A percentile compares a stretch with the other conserved stretches of the same genome.
Conservation (phyloP, 2,888 invertebrate genomes). For the Rhagophthalmus giganteus region DNA sequence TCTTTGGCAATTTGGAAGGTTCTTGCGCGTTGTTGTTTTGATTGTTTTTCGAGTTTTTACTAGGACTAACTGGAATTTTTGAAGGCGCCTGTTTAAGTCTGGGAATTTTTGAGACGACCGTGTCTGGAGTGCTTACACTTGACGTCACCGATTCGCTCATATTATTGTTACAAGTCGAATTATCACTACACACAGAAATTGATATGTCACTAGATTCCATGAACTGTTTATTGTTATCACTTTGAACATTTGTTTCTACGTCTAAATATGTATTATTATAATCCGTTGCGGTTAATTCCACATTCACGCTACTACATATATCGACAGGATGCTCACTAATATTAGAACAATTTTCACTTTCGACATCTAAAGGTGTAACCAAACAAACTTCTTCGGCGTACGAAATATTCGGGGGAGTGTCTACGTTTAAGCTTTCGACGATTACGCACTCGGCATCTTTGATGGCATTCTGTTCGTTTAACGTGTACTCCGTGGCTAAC, state of each 20-base stretch:
- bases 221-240: slow-evolving; percentile 27
- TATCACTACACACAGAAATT: slow-evolving; percentile 40
- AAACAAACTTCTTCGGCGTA: slow-evolving; percentile 55
- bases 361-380: slow-evolving; percentile 52
- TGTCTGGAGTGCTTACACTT: slow-evolving; percentile 71
- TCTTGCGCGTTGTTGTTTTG: slow-evolving; percentile 54
- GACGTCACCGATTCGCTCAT: slow-evolving; percentile 69
- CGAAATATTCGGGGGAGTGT: slow-evolving; percentile 47
- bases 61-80: slow-evolving; percentile 48
- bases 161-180: slow-evolving; percentile 55
- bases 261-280: slow-evolving; percentile 38
- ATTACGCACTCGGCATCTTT: slow-evolving; percentile 11
- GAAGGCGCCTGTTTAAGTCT: slow-evolving; percentile 43
- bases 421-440: slow-evolving; percentile 7
- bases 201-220: slow-evolving; percentile 37
- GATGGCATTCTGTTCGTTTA: slow-evolving; percentile 42
- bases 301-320: slow-evolving; percentile 50
- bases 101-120: slow-evolving; percentile 66
- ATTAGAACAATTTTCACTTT: slow-evolving; percentile 53
- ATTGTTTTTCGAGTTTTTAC: slow-evolving; percentile 27
- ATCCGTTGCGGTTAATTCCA: slow-evolving; percentile 46
- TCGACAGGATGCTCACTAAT: slow-evolving; percentile 52
- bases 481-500: slow-evolving; percentile 48
- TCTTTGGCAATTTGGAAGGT: slow-evolving; percentile 57
- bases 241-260: slow-evolving; percentile 16